These are phyloP conservation scores for Dicentrarchus labrax DNA, from an alignment of 2,113 vertebrate species.

Conservation along the genomic window DNA sequence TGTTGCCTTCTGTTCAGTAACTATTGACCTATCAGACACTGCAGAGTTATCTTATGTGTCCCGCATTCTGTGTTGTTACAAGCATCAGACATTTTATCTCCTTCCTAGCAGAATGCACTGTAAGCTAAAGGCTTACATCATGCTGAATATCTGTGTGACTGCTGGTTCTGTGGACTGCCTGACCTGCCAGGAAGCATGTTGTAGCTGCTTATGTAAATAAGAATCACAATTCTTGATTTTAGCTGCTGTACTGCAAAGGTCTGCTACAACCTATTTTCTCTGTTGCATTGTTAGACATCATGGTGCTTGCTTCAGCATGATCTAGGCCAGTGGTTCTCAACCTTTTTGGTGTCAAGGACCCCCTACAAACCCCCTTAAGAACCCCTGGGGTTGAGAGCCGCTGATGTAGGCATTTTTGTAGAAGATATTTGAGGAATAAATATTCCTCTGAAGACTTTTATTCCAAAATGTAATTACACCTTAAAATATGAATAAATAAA, in stretches of 20 bases:
- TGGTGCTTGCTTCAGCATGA: background rate
- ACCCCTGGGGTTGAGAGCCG: no score
- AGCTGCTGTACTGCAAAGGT: background rate
- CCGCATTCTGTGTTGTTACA: background rate
- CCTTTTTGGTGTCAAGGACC: no score
- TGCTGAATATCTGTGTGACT: background rate
- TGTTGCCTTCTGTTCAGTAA: background rate
- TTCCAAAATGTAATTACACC: background rate
- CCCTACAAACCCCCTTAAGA: no score
- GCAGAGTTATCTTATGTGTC: background rate
- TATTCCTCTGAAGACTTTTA: background rate
- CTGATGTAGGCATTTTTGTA: background rate
- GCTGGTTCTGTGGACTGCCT: background rate
- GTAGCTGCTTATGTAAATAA: background rate
- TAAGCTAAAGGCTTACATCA: background rate
- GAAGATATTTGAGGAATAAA: background rate
- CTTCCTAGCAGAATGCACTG: background rate
- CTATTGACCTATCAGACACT: background rate
- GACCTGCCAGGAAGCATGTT: background rate
- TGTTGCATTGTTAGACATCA: background rate
- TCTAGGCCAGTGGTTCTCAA: background rate
- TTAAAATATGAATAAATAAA: background rate
- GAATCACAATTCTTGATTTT: background rate
- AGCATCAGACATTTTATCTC: background rate
- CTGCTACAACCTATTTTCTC: background rate